phyloP scores from a whole-genome alignment of 2,113 vertebrate species.

The Elephas maximus region DNA sequence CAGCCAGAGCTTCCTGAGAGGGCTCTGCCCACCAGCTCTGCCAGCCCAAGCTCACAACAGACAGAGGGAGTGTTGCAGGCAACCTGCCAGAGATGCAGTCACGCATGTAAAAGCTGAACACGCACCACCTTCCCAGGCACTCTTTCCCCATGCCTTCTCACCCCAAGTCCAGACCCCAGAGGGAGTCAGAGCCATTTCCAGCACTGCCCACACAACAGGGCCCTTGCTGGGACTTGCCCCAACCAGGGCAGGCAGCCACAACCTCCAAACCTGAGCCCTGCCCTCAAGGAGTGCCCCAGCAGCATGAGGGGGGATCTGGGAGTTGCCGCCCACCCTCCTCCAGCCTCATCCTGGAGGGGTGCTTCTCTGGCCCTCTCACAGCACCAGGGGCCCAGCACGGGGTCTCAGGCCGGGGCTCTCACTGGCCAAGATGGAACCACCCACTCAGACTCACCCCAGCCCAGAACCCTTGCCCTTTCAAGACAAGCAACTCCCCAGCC shows the following conservation, averaged over 20 bases:
- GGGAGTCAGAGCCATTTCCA: background rate
- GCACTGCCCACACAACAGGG: background rate
- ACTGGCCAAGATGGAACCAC: background rate
- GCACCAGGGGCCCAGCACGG: too few species aligned
- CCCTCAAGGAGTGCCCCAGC: background rate
- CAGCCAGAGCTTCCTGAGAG: background rate
- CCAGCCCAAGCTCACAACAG: background rate
- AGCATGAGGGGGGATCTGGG: background rate
- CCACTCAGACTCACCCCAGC: background rate
- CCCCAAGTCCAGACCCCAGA: background rate
- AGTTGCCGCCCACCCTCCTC: background rate
- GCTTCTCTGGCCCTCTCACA: background rate
- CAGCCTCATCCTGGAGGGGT: background rate
- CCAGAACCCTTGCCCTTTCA: background rate
- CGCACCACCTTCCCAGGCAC: accelerated
- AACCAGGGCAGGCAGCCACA: background rate
- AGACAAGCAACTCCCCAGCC: background rate
- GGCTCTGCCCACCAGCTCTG: background rate
- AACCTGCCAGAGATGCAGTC: background rate
- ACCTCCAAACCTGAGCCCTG: background rate
- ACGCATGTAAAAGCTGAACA: background rate
- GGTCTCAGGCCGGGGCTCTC: background rate
- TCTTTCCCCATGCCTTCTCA: background rate
- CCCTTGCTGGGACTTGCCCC: constrained; percentile 39
- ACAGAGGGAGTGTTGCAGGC: background rate